phyloP scores from a whole-genome alignment of 1,140 invertebrate genomes.

The Coenobita brevimanus region DNA sequence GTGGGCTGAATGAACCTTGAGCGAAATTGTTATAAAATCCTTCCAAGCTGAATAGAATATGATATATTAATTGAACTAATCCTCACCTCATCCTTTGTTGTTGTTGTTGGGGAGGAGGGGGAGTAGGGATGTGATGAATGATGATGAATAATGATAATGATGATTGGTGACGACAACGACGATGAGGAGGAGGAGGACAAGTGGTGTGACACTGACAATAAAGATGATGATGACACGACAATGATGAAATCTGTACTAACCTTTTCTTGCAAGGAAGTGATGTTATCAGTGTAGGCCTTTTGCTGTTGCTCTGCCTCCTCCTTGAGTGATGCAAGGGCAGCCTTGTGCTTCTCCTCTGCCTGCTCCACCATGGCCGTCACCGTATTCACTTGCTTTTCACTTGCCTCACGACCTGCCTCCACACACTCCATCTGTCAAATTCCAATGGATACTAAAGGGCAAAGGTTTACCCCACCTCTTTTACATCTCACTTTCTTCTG shows the following conservation, averaged over 20 bases:
- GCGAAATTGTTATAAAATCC: too few relatives aligned
- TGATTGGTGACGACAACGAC: too few relatives aligned
- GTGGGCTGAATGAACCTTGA: too few relatives aligned
- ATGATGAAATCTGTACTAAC: neutral
- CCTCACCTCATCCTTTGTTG: too few relatives aligned
- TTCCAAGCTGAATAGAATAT: too few relatives aligned
- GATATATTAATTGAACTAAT: too few relatives aligned
- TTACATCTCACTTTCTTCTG: too few relatives aligned
- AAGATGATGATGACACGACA: neutral
- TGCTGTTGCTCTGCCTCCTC: conserved; percentile 24
- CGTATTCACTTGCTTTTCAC: neutral
- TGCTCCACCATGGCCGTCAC: neutral
- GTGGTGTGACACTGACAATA: neutral
- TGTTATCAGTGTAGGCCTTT: neutral
- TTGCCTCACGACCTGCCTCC: neutral
- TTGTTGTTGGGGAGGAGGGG: too few relatives aligned
- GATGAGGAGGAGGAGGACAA: too few relatives aligned
- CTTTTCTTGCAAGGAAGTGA: neutral
- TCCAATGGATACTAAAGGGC: neutral
- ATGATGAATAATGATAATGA: too few relatives aligned
- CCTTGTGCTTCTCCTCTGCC: conserved; percentile 3
- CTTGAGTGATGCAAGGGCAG: neutral
- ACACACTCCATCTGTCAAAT: conserved; percentile 16
- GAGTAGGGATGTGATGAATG: too few relatives aligned
- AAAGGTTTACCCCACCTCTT: too few relatives aligned